Evolutionary conservation across 2,888 invertebrate genomes (phyloP), one percentile per base, ranked within the genome.

Genomic region (Noctua janthina): DNA sequence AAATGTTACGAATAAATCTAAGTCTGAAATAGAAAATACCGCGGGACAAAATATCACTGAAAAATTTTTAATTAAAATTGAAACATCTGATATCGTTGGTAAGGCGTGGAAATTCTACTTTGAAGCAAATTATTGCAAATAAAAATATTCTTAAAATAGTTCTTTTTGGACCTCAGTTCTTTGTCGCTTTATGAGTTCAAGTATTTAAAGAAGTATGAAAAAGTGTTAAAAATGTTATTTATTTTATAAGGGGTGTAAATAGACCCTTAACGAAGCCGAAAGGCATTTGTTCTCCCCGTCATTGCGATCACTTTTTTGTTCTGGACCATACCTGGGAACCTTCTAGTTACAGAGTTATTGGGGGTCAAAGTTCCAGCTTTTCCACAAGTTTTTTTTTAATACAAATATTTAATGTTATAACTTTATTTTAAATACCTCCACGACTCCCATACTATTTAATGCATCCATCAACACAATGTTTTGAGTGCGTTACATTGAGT

Each of bases 1-100:
- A 82, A 79, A 82, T 82, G 54, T 79, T 75, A 43, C 35, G 76
- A 82, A 79, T 51, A 82, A 75, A 4, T 39, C 11, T 74, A 64
- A 82, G n/a, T 74, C 62, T 7, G 20, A 51, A 62, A 82, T 74
- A 35, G 4, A 82, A 79, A 64, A 20, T 29, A 62, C 29, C 17
- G 4, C 1, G 73, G 2, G 23, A 59, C 5, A 23, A 29, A 72
- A 72, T 72, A 35, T 71, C 15, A 82, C n/a, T 74, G 51, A 17
- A 64, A 75, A 64, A 35, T 75, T 82, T 39, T 82, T 75, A 54
- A 82, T 79, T 64, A 82, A 82, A 54, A 75, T 75, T 54, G 54
- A 54, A 79, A 75, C 46, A 39, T 75, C 35, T 79, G 82, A 74
- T 64, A 82, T 75, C 35, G 35, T 54, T 54, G 62, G 6, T 2